Evolutionary conservation across 2,888 invertebrate species (phyloP), one percentile per base, ranked within the genome.

Genomic region (Sialis fuliginosa): DNA sequence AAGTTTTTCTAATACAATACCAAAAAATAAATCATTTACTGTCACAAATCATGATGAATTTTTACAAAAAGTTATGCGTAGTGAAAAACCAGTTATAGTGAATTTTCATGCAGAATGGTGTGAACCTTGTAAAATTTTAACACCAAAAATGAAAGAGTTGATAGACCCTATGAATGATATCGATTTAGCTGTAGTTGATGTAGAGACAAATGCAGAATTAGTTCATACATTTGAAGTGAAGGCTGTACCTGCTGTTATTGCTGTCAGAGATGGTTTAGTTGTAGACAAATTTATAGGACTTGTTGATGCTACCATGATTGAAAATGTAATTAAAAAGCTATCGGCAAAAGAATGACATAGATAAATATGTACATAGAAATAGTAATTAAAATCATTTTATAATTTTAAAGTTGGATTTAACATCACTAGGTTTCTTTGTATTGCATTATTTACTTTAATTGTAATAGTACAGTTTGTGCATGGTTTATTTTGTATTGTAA

Each of bases 51-150:
- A 84, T 58, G 79, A 77, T 50, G 85, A 85, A 54, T 86, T 86
- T 62, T 72, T 84, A 51, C 73, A 74, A 54, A 86, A 84, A 71
- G 86, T 88, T 45, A 83, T 89, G 76, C 84, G 87, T 61, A 86
- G 82, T 54, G 74, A 77, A 35, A 79, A 80, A 56, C 84, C 88
- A 33, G 88, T 89, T n/a, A 85, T 89, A 62, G 87, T 89, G 1
- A 89, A 88, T 62, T 89, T 89, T 60, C 89, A 89, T 58, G 89
- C 89, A 0, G 87, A 89, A 54, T 89, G 89, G 89, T 89, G 89
- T 59, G 87, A 87, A 63, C 88, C 89, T 0, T 89, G 89, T 63
- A 86, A 86, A 64, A 83, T 87, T 56, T 69, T 89, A 9, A 88
- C 88, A 1, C 88, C 88, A 2, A 84, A 85, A 64, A 73, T 89